Percentiles rank a stretch among this genome's conserved stretches.
phyloP scores from a whole-genome alignment of 2,113 vertebrate species.

The Boleophthalmus pectinirostris region DNA sequence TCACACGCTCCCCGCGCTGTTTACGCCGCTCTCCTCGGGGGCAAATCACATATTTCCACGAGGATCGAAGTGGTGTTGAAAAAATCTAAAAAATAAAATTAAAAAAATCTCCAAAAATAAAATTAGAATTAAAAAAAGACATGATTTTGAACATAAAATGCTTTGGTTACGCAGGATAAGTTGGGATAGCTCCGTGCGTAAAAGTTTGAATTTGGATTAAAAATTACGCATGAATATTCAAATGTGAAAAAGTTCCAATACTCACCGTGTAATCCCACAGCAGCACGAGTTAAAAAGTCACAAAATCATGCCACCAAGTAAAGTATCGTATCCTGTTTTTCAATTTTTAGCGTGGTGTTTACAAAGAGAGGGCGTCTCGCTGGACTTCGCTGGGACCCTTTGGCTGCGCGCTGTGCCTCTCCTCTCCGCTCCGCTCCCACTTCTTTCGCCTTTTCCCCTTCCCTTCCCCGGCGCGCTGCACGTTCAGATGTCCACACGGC shows the following conservation, averaged over 20 bases:
- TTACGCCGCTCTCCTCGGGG: constrained; percentile 67
- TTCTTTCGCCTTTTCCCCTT: neutral
- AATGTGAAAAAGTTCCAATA: neutral
- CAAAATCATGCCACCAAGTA: neutral
- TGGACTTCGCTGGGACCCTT: constrained; percentile 59
- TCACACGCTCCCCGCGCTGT: constrained; percentile 67
- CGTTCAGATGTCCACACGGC: constrained; percentile 83
- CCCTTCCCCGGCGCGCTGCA: constrained; percentile 69
- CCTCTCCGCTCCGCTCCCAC: constrained; percentile 70
- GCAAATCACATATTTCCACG: constrained; percentile 62
- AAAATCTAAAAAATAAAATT: constrained; percentile 8
- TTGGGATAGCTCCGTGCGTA: neutral
- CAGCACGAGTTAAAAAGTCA: neutral
- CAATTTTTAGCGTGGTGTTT: constrained; percentile 56
- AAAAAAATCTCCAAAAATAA: neutral
- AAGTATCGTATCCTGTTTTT: neutral
- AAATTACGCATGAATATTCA: neutral
- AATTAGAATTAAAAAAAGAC: neutral
- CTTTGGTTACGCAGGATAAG: neutral
- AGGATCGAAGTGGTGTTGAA: constrained; percentile 23
- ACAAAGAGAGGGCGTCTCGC: constrained; percentile 68
- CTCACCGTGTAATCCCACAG: constrained; percentile 7
- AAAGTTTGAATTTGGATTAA: neutral
- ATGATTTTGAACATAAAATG: neutral
- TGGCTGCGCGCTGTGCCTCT: constrained; percentile 52